A percentile compares a stretch with the other conserved stretches of the same genome.
Evolutionary conservation across 2,113 vertebrate genomes (phyloP).

Genomic region (Conger conger): DNA sequence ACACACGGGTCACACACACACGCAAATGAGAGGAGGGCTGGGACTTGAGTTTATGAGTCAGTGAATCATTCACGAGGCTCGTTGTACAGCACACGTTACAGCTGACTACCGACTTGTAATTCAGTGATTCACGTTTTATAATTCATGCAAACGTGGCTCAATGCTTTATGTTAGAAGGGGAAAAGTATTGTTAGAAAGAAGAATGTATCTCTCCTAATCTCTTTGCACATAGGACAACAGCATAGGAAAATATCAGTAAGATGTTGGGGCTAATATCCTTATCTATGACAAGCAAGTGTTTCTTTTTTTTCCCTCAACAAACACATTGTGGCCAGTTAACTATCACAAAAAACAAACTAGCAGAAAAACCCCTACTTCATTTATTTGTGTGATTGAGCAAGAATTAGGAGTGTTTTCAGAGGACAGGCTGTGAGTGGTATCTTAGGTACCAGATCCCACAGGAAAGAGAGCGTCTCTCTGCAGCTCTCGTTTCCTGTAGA

Average conservation of each 20-base stretch:
- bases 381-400: not conserved
- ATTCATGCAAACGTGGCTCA: not conserved
- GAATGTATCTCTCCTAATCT: not conserved
- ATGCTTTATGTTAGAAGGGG: not conserved
- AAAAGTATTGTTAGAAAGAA: not conserved
- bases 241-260: not conserved
- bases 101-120: no score
- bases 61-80: no score
- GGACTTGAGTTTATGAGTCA: no score
- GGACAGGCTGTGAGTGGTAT: constrained; percentile 6
- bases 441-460: not conserved
- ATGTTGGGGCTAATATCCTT: not conserved
- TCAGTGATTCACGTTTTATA: not conserved
- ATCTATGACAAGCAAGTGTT: not conserved
- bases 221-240: not conserved
- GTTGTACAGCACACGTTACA: no score
- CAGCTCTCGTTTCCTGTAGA: constrained; percentile 15
- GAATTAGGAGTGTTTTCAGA: not conserved
- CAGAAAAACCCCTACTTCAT: not conserved
- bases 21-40: no score
- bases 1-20: no score
- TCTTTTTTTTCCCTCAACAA: not conserved
- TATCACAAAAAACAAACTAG: not conserved
- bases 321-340: not conserved
- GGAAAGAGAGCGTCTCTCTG: constrained; percentile 8